Evolutionary conservation across 2,113 vertebrate genomes (phyloP).

Genomic region (Hypomesus transpacificus): DNA sequence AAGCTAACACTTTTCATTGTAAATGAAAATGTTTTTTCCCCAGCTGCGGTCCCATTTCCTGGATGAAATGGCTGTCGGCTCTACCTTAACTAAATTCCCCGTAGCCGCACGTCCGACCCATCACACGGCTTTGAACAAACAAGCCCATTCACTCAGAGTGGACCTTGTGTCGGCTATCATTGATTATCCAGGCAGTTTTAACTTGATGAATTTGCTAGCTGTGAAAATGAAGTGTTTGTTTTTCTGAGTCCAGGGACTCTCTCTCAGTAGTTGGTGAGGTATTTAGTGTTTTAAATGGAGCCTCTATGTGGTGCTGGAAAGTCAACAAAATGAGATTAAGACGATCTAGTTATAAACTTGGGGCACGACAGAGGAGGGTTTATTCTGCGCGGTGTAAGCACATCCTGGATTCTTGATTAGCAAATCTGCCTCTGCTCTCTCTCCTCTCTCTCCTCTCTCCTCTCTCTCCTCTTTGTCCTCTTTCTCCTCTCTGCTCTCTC

Average conservation of each 20-base stretch:
- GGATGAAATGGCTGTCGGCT: too few species aligned
- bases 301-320: constrained; percentile 17
- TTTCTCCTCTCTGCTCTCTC: too few species aligned
- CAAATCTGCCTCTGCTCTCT: too few species aligned
- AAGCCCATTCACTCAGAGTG: constrained; percentile 47
- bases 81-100: too few species aligned
- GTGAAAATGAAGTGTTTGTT: constrained; percentile 44
- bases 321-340: constrained; percentile 32
- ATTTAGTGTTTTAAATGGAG: constrained; percentile 35
- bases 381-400: neutral
- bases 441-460: too few species aligned
- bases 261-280: constrained; percentile 29
- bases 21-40: too few species aligned
- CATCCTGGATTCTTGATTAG: too few species aligned
- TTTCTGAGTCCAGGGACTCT: constrained; percentile 26
- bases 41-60: too few species aligned
- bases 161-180: constrained; percentile 55
- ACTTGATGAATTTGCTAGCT: constrained; percentile 45
- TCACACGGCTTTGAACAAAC: constrained; percentile 46
- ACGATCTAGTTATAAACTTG: constrained; percentile 29
- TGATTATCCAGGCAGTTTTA: constrained; percentile 55
- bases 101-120: too few species aligned
- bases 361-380: neutral
- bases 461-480: too few species aligned
- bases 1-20: too few species aligned